A percentile compares a stretch with the other conserved stretches of the same genome.
Evolutionary conservation across 1,140 invertebrate species (phyloP).

Genomic region (Globodera ellingtonae): DNA sequence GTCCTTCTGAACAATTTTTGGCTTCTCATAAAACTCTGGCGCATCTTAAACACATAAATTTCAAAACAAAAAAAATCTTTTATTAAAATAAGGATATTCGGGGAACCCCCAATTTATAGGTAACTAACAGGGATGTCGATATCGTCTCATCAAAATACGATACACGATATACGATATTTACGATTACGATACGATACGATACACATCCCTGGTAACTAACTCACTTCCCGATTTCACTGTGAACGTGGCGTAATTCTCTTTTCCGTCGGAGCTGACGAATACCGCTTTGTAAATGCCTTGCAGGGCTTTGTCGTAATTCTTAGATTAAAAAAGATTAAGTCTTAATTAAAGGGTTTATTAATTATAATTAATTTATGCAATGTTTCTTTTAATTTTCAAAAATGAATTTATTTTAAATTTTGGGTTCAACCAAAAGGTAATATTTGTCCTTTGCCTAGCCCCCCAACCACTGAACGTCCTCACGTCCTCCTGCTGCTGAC

Average conservation of each 20-base stretch:
- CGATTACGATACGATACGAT: too few relatives aligned
- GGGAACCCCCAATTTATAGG: too few relatives aligned
- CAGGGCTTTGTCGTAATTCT: slow-evolving; percentile 64
- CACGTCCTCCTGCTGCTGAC: background rate
- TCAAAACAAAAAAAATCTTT: background rate
- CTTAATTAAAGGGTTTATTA: slow-evolving; percentile 15
- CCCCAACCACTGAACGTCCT: too few relatives aligned
- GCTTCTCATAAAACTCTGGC: slow-evolving; percentile 64
- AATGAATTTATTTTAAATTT: background rate
- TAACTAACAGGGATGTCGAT: too few relatives aligned
- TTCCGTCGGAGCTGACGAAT: slow-evolving; percentile 53
- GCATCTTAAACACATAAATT: slow-evolving; percentile 51
- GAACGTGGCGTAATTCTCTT: slow-evolving; percentile 62
- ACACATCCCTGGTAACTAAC: background rate
- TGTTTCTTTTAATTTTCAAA: too few relatives aligned
- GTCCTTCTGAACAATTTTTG: slow-evolving; percentile 64
- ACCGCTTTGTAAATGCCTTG: slow-evolving; percentile 64
- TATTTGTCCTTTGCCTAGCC: background rate
- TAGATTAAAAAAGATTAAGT: slow-evolving; percentile 29
- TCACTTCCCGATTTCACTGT: slow-evolving; percentile 64
- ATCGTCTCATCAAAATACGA: too few relatives aligned
- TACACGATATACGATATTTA: too few relatives aligned
- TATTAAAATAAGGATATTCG: background rate
- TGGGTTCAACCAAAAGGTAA: too few relatives aligned
- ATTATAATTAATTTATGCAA: slow-evolving; percentile 11